Conservation (phyloP, 2,113 vertebrate genomes). For the Mungos mungo region DNA sequence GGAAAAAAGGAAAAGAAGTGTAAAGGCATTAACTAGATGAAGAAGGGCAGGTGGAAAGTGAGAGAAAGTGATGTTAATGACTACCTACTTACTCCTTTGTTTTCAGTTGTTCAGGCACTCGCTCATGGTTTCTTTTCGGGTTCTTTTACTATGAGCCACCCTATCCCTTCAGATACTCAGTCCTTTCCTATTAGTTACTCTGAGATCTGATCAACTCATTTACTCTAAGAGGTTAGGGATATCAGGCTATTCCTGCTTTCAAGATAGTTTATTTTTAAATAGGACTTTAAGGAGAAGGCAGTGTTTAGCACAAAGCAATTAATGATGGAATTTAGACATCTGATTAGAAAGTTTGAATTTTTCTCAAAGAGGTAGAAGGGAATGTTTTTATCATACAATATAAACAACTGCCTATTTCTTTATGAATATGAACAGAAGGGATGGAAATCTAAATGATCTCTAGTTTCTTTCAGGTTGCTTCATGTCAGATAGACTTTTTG, state of each 20-base stretch:
- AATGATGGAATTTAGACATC: not conserved
- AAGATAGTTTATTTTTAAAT: slow-evolving; percentile 27
- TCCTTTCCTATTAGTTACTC: not conserved
- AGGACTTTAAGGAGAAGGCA: not conserved
- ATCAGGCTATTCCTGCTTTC: not conserved
- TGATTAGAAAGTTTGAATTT: not conserved
- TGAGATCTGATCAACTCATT: slow-evolving; percentile 1
- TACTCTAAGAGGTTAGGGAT: slow-evolving; percentile 1
- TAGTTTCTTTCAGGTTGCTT: slow-evolving; percentile 11
- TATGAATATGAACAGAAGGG: not conserved
- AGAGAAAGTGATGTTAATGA: not conserved
- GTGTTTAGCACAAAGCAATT: slow-evolving; percentile 8
- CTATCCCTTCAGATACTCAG: not conserved
- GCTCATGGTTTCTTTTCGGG: not conserved
- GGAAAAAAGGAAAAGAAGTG: not conserved
- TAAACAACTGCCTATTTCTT: not conserved
- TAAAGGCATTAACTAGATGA: not conserved
- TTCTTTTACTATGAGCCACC: not conserved
- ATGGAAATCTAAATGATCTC: not conserved
- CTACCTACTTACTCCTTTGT: not conserved
- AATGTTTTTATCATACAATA: not conserved
- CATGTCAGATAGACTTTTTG: not conserved
- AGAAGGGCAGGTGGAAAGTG: not conserved
- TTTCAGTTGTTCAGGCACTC: not conserved
- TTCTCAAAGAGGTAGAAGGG: not conserved